Conservation (phyloP, 1,140 invertebrate species). For the Trichomalopsis sarcophagae region DNA sequence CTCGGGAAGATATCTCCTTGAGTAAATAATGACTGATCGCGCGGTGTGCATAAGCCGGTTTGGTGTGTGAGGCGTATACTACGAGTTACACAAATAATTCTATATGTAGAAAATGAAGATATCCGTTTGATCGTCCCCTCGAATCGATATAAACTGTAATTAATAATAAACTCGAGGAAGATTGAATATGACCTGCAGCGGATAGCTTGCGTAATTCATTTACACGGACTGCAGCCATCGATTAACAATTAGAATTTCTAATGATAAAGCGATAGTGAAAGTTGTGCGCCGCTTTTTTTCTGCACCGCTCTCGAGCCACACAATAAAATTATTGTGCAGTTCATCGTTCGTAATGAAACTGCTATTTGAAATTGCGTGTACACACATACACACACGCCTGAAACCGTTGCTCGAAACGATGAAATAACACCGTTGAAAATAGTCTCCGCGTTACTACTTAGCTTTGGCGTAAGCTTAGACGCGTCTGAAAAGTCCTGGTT, state of each 20-base stretch:
- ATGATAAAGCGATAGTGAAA: neutral
- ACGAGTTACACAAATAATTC: neutral
- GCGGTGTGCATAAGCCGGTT: neutral
- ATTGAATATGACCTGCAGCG: neutral
- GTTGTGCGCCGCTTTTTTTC: neutral
- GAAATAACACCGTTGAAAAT: slow-evolving; percentile 17
- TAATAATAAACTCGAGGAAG: neutral
- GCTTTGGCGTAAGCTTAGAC: neutral
- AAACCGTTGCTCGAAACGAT: neutral
- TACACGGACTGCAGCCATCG: neutral
- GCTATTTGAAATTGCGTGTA: neutral
- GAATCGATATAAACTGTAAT: neutral
- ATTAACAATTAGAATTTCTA: slow-evolving; percentile 1
- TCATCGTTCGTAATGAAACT: neutral
- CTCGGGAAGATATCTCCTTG: neutral
- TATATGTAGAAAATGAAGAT: neutral
- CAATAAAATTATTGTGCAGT: neutral
- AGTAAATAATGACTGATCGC: neutral
- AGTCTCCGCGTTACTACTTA: neutral
- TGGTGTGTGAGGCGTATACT: neutral
- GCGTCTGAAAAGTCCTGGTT: neutral
- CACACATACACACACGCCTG: neutral
- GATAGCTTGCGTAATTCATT: neutral
- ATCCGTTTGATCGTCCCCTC: neutral
- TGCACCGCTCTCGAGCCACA: neutral